Base-by-base conservation (phyloP, 2,113 vertebrate species). In the Pedetes capensis region DNA sequence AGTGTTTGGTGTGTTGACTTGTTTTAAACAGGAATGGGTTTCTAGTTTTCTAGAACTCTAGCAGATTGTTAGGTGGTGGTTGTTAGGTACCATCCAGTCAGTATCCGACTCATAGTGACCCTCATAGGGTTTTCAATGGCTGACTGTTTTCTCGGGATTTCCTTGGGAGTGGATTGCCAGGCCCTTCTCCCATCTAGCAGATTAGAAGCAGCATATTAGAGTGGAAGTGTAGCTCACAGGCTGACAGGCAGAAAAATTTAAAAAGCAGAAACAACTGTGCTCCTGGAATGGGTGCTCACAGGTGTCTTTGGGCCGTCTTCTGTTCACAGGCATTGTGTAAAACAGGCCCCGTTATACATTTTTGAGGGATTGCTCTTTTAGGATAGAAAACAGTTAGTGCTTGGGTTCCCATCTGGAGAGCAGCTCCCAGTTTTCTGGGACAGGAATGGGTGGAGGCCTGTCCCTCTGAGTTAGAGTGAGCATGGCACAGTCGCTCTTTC, bases 261-360 rank as follows among this genome's bases (percentile, higher is more conserved):
- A 64, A 39, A 37, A 49, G 53, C 64, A 79, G 27, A 3, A 17
- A 0, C 59, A 23, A 32, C n/a, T 68, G 0, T 6, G 55, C 55
- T 69, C 39, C n/a, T 27, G 53, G 44, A 42, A 4, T 8, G 6
- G 16, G 1, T 12, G 1, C 32, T 18, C 34, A 29, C 0, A 0
- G 2, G 44, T 3, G 2, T 53, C 64, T 63, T 59, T 49, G 5
- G 7, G 76, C 72, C 20, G 53, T 85, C 78, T 22, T 80, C 13
- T 53, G 14, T 57, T 61, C 27, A 44, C 27, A 37, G 80, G 63
- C 29, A 44, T 49, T n/a, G 1, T 72, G 13, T 61, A 27, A 57
- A 69, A 69, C 3, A 17, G 53, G 39, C 37, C 39, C 6, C 10
- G 4, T 18, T 10, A 42, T 20, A 66, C 55, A 32, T 80, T 42